Percentiles rank a stretch among this genome's conserved stretches.
Conservation (phyloP, 2,797 vertebrate species). For the Falco novaeseelandiae region DNA sequence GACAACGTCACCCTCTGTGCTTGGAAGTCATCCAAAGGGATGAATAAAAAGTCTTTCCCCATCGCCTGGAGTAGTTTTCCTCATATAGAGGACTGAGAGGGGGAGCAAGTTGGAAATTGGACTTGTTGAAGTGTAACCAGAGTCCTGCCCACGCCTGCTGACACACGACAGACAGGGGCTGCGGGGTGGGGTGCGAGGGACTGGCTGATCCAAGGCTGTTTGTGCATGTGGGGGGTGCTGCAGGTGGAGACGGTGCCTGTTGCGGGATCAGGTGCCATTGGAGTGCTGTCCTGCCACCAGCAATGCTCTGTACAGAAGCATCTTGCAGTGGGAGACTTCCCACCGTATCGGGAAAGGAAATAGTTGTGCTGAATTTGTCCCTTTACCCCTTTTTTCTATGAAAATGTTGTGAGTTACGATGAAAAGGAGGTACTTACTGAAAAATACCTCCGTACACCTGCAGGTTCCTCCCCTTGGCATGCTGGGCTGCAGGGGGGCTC, state of each 20-base stretch:
- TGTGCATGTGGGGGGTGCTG: background rate
- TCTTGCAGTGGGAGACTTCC: background rate
- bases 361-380: background rate
- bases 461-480: background rate
- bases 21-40: background rate
- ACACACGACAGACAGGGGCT: accelerated
- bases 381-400: background rate
- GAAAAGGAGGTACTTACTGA: background rate
- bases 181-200: background rate
- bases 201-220: background rate
- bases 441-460: accelerated
- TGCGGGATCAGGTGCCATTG: background rate
- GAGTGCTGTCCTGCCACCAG: background rate
- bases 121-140: slow-evolving; percentile 34
- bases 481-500: background rate
- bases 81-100: slow-evolving; percentile 13
- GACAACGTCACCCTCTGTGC: background rate
- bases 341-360: background rate
- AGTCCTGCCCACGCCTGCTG: background rate
- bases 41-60: slow-evolving; percentile 6
- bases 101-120: slow-evolving; percentile 54
- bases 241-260: background rate
- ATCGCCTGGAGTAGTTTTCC: background rate
- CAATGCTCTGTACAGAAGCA: background rate
- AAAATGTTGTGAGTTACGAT: background rate